Percentiles rank a stretch among this genome's conserved stretches.
Conservation (phyloP, 2,888 invertebrate genomes). For the Elysia crispata region DNA sequence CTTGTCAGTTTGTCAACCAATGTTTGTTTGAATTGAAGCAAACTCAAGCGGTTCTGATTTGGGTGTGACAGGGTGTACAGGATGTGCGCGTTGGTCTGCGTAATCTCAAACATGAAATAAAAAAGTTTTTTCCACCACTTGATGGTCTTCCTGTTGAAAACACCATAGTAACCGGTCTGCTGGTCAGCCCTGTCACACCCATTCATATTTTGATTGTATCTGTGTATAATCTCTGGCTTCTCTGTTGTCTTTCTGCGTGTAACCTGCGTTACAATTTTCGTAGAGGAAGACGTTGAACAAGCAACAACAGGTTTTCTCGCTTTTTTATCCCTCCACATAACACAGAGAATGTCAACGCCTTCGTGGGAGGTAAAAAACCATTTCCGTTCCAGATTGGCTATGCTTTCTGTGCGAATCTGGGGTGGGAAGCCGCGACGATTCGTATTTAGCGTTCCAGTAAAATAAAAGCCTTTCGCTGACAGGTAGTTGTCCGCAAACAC, state of each 20-base stretch:
- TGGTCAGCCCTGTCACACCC: neutral
- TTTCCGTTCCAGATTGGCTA: no score
- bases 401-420: neutral
- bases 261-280: neutral
- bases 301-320: neutral
- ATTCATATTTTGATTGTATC: neutral
- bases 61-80: neutral
- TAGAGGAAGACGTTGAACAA: neutral
- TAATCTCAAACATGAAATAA: neutral
- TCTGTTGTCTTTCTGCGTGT: neutral
- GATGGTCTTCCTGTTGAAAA: neutral
- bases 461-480: neutral
- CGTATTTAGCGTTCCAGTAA: neutral
- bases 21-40: neutral
- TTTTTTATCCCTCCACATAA: neutral
- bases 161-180: neutral
- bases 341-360: neutral
- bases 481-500: neutral
- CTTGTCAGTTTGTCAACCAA: neutral
- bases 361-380: neutral
- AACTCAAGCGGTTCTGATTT: neutral
- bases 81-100: neutral
- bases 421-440: neutral
- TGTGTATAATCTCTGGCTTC: neutral
- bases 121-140: slow-evolving; percentile 1